A percentile compares a stretch with the other conserved stretches of the same genome.
phyloP scores from a whole-genome alignment of 2,888 invertebrate species.

The Sicus ferrugineus region DNA sequence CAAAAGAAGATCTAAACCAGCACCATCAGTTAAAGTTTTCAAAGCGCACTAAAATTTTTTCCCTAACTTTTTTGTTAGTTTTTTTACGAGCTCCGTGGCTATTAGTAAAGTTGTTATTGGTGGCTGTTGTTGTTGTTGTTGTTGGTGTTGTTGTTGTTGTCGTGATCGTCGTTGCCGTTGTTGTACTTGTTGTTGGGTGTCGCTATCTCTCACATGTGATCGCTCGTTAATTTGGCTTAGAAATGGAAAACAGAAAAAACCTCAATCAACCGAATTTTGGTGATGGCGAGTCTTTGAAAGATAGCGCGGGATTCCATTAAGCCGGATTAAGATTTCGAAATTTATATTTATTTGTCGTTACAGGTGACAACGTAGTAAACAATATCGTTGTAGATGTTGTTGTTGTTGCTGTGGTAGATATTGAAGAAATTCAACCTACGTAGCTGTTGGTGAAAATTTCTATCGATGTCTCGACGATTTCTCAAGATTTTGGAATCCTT shows the following conservation, averaged over 20 bases:
- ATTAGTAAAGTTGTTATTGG: slow-evolving; percentile 35
- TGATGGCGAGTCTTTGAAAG: slow-evolving; percentile 5
- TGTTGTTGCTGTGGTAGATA: slow-evolving; percentile 30
- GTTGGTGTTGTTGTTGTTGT: slow-evolving; percentile 19
- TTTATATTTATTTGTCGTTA: slow-evolving; percentile 33
- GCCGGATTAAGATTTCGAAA: slow-evolving; percentile 35
- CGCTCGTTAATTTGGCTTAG: slow-evolving; percentile 36
- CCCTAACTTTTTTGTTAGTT: slow-evolving; percentile 3
- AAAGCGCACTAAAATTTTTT: neutral
- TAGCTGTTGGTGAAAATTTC: neutral
- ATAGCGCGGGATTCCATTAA: slow-evolving; percentile 28
- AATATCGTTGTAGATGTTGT: slow-evolving; percentile 17
- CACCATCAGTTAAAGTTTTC: slow-evolving; percentile 5
- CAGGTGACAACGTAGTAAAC: slow-evolving; percentile 30
- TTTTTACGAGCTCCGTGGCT: slow-evolving; percentile 20
- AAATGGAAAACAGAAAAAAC: slow-evolving; percentile 21
- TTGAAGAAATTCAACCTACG: neutral
- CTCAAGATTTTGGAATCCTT: too few relatives aligned
- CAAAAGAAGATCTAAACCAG: too few relatives aligned
- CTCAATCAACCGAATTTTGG: slow-evolving; percentile 1
- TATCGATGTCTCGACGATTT: too few relatives aligned
- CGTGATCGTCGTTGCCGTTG: slow-evolving; percentile 30
- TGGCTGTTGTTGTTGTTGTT: slow-evolving; percentile 26
- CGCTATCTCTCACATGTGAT: slow-evolving; percentile 33
- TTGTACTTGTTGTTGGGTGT: slow-evolving; percentile 30